Conservation (phyloP, 2,888 invertebrate species). For the Hololepta plana region DNA sequence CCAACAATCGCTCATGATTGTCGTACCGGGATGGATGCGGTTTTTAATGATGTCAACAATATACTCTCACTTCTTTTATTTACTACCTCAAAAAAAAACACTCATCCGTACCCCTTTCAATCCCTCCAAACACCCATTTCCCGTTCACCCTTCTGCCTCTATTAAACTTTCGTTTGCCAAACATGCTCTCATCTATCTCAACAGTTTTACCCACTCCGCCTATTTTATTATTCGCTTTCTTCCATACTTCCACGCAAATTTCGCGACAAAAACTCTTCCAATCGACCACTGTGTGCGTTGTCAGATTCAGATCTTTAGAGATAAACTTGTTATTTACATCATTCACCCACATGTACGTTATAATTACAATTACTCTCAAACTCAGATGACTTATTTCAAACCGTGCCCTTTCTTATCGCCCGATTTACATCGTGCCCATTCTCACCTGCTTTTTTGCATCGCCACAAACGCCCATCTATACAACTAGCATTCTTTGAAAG, state of each 20-base stretch:
- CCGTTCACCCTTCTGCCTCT: slow-evolving; percentile 5
- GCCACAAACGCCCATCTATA: background rate
- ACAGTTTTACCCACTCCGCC: slow-evolving; percentile 5
- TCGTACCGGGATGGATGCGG: slow-evolving; percentile 4
- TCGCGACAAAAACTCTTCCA: slow-evolving; percentile 5
- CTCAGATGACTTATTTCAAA: too few relatives aligned
- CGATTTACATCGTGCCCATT: background rate
- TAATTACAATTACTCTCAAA: too few relatives aligned
- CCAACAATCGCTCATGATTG: slow-evolving; percentile 7
- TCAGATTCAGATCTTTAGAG: slow-evolving; percentile 1
- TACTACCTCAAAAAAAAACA: slow-evolving; percentile 2
- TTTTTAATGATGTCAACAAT: slow-evolving; percentile 2
- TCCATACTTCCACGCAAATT: slow-evolving; percentile 2
- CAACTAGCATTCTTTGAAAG: background rate
- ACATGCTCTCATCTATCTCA: slow-evolving; percentile 7
- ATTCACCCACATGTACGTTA: background rate
- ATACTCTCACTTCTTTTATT: background rate
- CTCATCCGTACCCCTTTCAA: slow-evolving; percentile 4
- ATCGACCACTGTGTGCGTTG: slow-evolving; percentile 1
- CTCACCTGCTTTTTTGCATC: background rate
- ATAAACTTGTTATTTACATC: background rate
- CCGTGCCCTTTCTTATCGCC: background rate
- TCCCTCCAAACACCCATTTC: slow-evolving; percentile 7
- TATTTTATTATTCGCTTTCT: background rate
- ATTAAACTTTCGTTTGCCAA: slow-evolving; percentile 6